Percentiles rank a stretch among this genome's conserved stretches.
These are phyloP conservation scores for Leucoma salicis DNA, from an alignment of 2,888 invertebrate genomes.

Conservation along the genomic window DNA sequence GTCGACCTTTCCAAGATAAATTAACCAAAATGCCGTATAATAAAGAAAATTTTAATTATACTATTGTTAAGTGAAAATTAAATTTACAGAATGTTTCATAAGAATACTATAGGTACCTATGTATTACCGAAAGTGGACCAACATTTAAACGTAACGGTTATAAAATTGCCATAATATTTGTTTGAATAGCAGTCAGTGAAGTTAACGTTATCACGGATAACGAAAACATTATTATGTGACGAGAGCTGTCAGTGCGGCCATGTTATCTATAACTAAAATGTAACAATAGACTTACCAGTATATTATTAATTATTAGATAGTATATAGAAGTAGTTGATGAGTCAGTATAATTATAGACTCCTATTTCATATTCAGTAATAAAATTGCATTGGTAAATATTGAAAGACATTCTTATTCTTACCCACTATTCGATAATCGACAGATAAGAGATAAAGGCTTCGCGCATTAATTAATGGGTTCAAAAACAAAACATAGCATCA, in stretches of 20 bases:
- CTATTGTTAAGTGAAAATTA: slow-evolving; percentile 10
- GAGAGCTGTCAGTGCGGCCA: slow-evolving; percentile 21
- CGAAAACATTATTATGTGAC: slow-evolving; percentile 33
- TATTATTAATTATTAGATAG: slow-evolving; percentile 33
- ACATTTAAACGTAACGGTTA: slow-evolving; percentile 1
- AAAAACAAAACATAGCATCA: too few relatives aligned
- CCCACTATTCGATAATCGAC: too few relatives aligned
- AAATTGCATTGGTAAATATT: too few relatives aligned
- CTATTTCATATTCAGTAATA: too few relatives aligned
- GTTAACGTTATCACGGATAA: slow-evolving; percentile 16
- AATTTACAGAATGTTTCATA: slow-evolving; percentile 11
- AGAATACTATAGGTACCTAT: slow-evolving; percentile 1
- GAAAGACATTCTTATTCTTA: too few relatives aligned
- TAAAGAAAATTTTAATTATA: slow-evolving; percentile 5
- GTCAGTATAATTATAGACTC: too few relatives aligned
- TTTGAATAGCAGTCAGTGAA: slow-evolving; percentile 17
- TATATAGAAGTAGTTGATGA: too few relatives aligned
- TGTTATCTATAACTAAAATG: slow-evolving; percentile 28
- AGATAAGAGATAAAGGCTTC: too few relatives aligned
- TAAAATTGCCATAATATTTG: slow-evolving; percentile 7
- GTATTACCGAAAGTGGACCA: slow-evolving; percentile 10
- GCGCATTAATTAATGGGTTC: too few relatives aligned
- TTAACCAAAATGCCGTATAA: slow-evolving; percentile 2
- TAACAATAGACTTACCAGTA: slow-evolving; percentile 27
- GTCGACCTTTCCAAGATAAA: background rate